Evolutionary conservation across 2,888 invertebrate species (phyloP).

Genomic region (Meiosimyza platycephala): DNA sequence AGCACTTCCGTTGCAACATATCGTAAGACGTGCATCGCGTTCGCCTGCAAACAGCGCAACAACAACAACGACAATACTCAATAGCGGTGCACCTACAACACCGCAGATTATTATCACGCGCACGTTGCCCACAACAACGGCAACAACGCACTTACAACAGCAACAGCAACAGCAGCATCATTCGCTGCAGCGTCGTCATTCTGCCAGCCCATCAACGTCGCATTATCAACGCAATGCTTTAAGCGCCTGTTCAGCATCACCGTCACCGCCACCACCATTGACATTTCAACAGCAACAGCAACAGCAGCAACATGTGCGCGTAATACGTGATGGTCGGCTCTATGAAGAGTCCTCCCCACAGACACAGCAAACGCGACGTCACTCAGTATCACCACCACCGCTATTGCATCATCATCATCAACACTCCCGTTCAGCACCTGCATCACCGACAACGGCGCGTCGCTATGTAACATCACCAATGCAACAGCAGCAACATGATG

Average conservation of each 20-base stretch:
- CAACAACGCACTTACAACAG: conserved; percentile 41
- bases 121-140: conserved; percentile 44
- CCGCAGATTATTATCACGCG: conserved; percentile 65
- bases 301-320: conserved; percentile 63
- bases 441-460: conserved; percentile 45
- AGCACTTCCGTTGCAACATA: conserved; percentile 11
- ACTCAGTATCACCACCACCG: conserved; percentile 34
- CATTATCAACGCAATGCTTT: conserved; percentile 53
- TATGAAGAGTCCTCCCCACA: conserved; percentile 58
- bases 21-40: conserved; percentile 36
- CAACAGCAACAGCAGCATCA: conserved; percentile 44
- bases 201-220: conserved; percentile 59
- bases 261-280: conserved; percentile 46
- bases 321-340: conserved; percentile 66
- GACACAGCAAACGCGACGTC: conserved; percentile 35
- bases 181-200: conserved; percentile 55
- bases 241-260: conserved; percentile 45
- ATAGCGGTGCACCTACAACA: conserved; percentile 30
- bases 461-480: conserved; percentile 47
- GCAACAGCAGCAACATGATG: conserved; percentile 36
- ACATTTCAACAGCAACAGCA: conserved; percentile 44
- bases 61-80: conserved; percentile 21
- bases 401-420: conserved; percentile 34
- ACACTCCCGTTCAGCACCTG: conserved; percentile 32
- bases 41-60: conserved; percentile 23